Conservation (phyloP, 2,888 invertebrate genomes). For the Acleris sparsana region DNA sequence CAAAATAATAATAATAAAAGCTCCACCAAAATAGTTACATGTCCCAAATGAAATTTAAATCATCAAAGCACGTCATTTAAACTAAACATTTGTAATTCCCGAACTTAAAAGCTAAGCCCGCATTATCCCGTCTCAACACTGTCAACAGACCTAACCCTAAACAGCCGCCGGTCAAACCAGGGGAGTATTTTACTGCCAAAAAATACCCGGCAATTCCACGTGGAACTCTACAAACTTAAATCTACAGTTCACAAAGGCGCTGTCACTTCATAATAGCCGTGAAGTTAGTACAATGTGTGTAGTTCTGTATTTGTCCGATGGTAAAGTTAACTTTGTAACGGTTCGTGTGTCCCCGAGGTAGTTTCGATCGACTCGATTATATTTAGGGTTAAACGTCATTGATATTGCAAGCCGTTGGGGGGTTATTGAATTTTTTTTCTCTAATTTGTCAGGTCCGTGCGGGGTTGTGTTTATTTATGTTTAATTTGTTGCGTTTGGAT, state of each 20-base stretch:
- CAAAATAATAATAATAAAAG: too few relatives aligned
- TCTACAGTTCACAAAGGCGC: neutral
- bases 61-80: constrained; percentile 21
- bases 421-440: constrained; percentile 74
- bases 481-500: constrained; percentile 60
- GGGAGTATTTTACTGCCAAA: constrained; percentile 47
- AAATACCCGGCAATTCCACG: constrained; percentile 79
- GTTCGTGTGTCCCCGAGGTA: constrained; percentile 79
- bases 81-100: constrained; percentile 27
- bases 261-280: neutral
- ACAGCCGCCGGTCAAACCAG: constrained; percentile 35
- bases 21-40: too few relatives aligned
- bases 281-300: neutral
- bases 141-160: constrained; percentile 38
- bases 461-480: constrained; percentile 66
- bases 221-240: constrained; percentile 49
- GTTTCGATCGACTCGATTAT: constrained; percentile 81
- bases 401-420: constrained; percentile 76
- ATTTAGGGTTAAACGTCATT: constrained; percentile 83
- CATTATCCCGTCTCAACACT: constrained; percentile 33
- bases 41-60: constrained; percentile 1
- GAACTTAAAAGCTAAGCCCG: constrained; percentile 32
- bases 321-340: constrained; percentile 31
- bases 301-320: constrained; percentile 3
- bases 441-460: constrained; percentile 76